These are phyloP conservation scores for Dryococelus australis DNA, from an alignment of 2,888 invertebrate species.

Conservation along the genomic window DNA sequence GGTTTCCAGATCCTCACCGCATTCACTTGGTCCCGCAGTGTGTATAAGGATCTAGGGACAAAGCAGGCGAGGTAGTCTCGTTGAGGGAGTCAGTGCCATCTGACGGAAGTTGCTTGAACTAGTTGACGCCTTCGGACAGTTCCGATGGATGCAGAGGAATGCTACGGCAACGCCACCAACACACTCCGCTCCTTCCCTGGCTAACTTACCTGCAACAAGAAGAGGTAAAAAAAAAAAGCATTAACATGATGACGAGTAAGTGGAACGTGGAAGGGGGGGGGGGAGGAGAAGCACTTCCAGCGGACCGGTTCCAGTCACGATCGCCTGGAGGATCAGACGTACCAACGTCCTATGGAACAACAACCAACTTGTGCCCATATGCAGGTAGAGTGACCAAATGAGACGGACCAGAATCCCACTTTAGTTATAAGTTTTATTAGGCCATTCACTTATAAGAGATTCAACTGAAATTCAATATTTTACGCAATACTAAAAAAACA, in stretches of 20 bases:
- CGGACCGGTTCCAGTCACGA: slow-evolving; percentile 16
- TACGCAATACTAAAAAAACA: no score
- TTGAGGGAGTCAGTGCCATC: neutral
- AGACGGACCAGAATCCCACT: no score
- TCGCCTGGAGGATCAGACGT: neutral
- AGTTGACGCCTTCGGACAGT: neutral
- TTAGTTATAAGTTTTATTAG: no score
- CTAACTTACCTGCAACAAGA: neutral
- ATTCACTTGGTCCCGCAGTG: no score
- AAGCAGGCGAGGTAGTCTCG: neutral
- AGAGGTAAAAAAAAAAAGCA: neutral
- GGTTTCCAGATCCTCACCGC: no score
- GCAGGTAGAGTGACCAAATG: no score
- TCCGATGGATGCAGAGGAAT: neutral
- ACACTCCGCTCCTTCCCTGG: neutral
- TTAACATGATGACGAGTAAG: neutral
- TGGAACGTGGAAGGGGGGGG: neutral
- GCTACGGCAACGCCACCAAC: neutral
- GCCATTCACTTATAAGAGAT: no score
- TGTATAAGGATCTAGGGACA: neutral
- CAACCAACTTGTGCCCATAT: neutral
- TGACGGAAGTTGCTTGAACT: neutral
- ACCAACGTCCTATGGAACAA: neutral
- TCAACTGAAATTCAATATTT: no score
- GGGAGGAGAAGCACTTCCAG: neutral